Percentiles rank a stretch among this genome's conserved stretches.
Evolutionary conservation across 2,888 invertebrate genomes (phyloP).

Genomic region (Smittia sp.): DNA sequence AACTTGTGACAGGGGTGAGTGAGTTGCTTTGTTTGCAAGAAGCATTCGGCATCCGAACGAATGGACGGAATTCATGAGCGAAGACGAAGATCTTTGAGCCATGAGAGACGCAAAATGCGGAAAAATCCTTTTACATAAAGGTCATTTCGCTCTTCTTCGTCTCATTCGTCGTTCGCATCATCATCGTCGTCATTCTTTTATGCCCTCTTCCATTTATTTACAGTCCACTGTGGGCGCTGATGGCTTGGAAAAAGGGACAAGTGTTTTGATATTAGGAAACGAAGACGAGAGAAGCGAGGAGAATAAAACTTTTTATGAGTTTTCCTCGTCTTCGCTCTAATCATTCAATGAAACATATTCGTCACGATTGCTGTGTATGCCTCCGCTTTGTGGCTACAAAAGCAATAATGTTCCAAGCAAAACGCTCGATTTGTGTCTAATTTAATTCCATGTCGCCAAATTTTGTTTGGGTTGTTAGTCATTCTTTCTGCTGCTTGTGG

Average conservation of each 20-base stretch:
- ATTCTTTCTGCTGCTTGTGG: constrained; percentile 1
- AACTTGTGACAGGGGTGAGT: constrained; percentile 28
- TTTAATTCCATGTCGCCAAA: constrained; percentile 35
- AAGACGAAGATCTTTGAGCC: constrained; percentile 1
- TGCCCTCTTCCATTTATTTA: constrained; percentile 22
- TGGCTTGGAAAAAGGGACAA: constrained; percentile 33
- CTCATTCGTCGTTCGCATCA: not conserved
- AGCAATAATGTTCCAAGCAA: not conserved
- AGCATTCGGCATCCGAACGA: not conserved
- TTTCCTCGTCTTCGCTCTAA: not conserved
- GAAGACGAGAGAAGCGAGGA: not conserved
- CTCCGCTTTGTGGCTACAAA: not conserved
- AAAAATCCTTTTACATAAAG: constrained; percentile 13
- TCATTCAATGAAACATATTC: constrained; percentile 14
- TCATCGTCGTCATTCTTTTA: not conserved
- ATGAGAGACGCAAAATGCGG: constrained; percentile 1
- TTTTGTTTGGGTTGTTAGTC: not conserved
- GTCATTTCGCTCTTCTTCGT: constrained; percentile 4
- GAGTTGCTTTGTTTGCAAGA: not conserved
- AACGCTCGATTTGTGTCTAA: constrained; percentile 40
- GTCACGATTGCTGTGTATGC: not conserved
- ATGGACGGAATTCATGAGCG: not conserved
- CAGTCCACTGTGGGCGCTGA: constrained; percentile 31
- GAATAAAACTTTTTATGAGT: not conserved
- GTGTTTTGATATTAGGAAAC: constrained; percentile 4